phyloP scores from a whole-genome alignment of 2,888 invertebrate genomes.

The Eupithecia tripunctaria region DNA sequence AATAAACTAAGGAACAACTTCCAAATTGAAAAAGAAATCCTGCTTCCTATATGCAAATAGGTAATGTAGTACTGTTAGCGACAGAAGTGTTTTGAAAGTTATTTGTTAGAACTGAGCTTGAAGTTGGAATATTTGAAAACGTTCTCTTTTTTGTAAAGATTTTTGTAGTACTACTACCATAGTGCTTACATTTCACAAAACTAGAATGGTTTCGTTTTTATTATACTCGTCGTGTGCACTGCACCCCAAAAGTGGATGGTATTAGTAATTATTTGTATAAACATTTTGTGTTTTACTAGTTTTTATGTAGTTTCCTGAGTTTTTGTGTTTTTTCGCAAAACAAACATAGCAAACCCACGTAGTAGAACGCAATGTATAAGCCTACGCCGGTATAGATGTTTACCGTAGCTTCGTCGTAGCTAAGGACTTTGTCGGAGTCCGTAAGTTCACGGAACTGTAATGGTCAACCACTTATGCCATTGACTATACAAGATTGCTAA shows the following conservation, averaged over 20 bases:
- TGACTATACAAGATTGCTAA: constrained; percentile 64
- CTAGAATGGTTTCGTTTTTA: background rate
- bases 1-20: constrained; percentile 76
- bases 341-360: background rate
- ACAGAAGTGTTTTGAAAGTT: constrained; percentile 7
- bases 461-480: constrained; percentile 7
- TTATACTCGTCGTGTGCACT: background rate
- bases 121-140: background rate
- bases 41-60: constrained; percentile 67
- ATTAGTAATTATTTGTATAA: background rate
- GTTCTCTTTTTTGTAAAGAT: background rate
- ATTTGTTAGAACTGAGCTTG: background rate
- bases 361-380: background rate
- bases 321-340: background rate
- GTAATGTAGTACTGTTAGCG: constrained; percentile 25
- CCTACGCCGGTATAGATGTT: background rate
- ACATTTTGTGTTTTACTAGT: background rate
- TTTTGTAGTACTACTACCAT: background rate
- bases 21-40: constrained; percentile 80
- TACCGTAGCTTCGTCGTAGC: background rate
- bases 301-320: too few relatives aligned
- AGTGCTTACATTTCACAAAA: background rate
- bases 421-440: background rate
- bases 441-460: background rate
- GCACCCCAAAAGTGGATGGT: background rate